Conservation (phyloP, 1,140 invertebrate species). For the Aporrectodea caliginosa region DNA sequence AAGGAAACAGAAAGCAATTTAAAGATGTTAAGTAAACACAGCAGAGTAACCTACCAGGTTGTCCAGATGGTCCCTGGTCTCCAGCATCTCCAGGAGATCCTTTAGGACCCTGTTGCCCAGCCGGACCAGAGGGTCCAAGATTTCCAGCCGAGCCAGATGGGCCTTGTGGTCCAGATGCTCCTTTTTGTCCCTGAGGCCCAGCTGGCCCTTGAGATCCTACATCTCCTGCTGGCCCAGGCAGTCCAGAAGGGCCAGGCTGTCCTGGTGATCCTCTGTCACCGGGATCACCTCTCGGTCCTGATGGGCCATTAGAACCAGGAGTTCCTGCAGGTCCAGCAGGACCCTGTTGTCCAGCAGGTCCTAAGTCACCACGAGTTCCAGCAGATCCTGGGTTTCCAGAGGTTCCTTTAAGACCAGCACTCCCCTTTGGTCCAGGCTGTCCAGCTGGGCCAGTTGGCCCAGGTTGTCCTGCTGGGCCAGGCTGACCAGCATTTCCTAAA, state of each 20-base stretch:
- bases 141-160: not conserved
- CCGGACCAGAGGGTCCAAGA: conserved; percentile 9
- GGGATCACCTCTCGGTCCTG: conserved; percentile 22
- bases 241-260: conserved; percentile 18
- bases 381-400: conserved; percentile 2
- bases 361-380: conserved; percentile 6
- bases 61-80: conserved; percentile 12
- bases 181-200: conserved; percentile 13
- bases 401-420: not conserved
- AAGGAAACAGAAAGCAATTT: too few species aligned
- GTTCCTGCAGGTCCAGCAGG: conserved; percentile 23
- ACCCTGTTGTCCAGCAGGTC: not conserved
- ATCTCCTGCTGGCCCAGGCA: conserved; percentile 14
- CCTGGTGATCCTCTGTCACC: conserved; percentile 6
- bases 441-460: not conserved
- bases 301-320: conserved; percentile 30
- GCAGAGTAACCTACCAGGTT: conserved; percentile 14
- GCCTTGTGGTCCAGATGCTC: conserved; percentile 8
- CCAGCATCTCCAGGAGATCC: conserved; percentile 14
- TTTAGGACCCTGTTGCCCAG: conserved; percentile 2
- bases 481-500: conserved; percentile 23
- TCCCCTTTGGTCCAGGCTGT: not conserved
- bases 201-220: conserved; percentile 9
- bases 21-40: not conserved
- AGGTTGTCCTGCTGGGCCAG: not conserved